phyloP scores from a whole-genome alignment of 2,113 vertebrate species.

The Ptychochromis oligacanthus region DNA sequence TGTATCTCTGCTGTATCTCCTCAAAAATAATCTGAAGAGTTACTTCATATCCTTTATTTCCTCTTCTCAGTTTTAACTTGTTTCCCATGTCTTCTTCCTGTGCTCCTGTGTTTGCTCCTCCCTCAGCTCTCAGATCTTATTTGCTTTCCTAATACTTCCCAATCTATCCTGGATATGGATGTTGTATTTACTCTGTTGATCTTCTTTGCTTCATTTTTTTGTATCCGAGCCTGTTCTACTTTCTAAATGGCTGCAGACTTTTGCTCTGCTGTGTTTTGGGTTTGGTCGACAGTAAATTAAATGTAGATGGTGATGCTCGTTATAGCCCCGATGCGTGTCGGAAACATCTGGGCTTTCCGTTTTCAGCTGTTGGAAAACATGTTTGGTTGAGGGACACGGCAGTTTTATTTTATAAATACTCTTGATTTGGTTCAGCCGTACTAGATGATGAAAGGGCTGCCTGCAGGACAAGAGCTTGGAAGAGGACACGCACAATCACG shows the following conservation, averaged over 20 bases:
- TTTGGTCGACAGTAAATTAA: background rate
- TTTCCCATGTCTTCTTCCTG: background rate
- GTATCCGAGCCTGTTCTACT: background rate
- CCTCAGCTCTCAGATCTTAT: background rate
- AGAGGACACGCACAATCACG: constrained; percentile 4
- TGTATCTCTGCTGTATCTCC: background rate
- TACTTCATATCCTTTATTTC: background rate
- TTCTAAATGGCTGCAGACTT: fast-evolving
- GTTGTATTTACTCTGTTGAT: background rate
- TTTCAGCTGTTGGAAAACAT: constrained; percentile 9
- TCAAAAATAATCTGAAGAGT: background rate
- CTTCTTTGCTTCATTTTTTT: background rate
- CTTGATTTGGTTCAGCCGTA: background rate
- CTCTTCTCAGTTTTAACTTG: background rate
- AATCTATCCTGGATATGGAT: background rate
- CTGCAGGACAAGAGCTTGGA: background rate
- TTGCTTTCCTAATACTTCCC: background rate
- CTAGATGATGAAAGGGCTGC: background rate
- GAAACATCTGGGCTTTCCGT: constrained; percentile 1
- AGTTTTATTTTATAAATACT: constrained; percentile 13
- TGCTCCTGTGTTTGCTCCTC: background rate
- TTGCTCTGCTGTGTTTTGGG: background rate
- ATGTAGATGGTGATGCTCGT: background rate
- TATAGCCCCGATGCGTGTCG: too few relatives aligned
- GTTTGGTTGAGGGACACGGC: background rate